Evolutionary conservation across 1,140 invertebrate species (phyloP).

Genomic region (Telenomus remus): DNA sequence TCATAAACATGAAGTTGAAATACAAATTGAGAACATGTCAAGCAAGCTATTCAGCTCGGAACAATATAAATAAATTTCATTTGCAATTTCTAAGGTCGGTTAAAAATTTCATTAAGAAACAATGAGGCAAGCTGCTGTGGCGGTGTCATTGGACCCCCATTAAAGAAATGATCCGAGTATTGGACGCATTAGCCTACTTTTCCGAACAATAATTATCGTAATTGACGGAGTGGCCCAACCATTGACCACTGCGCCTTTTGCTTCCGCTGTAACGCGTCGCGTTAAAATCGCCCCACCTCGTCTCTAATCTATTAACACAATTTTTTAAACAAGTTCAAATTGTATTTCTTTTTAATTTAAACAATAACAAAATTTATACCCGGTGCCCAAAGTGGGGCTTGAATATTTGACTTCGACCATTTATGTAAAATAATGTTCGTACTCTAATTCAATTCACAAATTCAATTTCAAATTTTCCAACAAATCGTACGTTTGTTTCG

Average conservation of each 20-base stretch:
- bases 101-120: slow-evolving; percentile 34
- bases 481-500: neutral
- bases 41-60: too few relatives aligned
- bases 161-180: slow-evolving; percentile 53
- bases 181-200: slow-evolving; percentile 52
- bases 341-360: too few relatives aligned
- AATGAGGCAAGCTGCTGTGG: slow-evolving; percentile 24
- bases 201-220: slow-evolving; percentile 49
- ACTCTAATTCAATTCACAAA: too few relatives aligned
- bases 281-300: slow-evolving; percentile 29
- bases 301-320: slow-evolving; percentile 14
- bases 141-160: slow-evolving; percentile 46
- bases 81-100: slow-evolving; percentile 10
- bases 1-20: too few relatives aligned
- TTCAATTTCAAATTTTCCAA: too few relatives aligned
- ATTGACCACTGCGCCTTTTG: slow-evolving; percentile 54
- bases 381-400: too few relatives aligned
- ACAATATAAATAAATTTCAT: neutral
- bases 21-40: too few relatives aligned
- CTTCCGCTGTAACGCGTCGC: slow-evolving; percentile 54
- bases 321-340: too few relatives aligned
- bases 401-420: too few relatives aligned
- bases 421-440: too few relatives aligned
- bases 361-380: too few relatives aligned
- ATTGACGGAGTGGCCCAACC: slow-evolving; percentile 37